Base-by-base conservation (phyloP, 1,140 invertebrate species). In the Myzus persicae region DNA sequence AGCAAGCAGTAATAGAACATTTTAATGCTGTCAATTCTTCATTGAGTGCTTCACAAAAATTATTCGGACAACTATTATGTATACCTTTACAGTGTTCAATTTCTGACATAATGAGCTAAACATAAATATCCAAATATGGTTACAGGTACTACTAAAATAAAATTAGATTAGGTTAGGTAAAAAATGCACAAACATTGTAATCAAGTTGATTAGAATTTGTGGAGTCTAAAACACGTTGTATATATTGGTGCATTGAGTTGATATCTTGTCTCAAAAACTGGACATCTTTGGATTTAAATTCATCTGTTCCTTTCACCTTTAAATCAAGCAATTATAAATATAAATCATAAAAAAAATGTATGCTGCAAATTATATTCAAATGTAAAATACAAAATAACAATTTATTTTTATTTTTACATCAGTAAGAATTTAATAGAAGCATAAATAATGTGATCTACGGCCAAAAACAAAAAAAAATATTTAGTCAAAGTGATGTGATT, bases 91-190 rank as follows among this genome's bases (percentile, higher is more conserved):
- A 92, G 18, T 92, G 7, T 40, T 81, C 76, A 51, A 92, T 92
- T 51, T 92, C 91, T 51, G 91, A 84, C 76, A 84, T 92, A 51
- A 92, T 51, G 24, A 92, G 22, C 91, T 92, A 84, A 48, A 92
- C 24, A 76, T 42, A 92, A 36, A 92, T 11, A 48, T 26, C 0
- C 46, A 40, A 82, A 46, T 38, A n/a, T 26, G 2, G 11, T 38
- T 92, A 54, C 9, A 89, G 24, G 2, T 51, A 89, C 2, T 38
- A 76, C 31, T n/a, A 46, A 92, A 92, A 48, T 36, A 84, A 26
- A 14, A 90, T 31, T 59, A 59, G 14, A 76, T n/a, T 76, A 76
- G 4, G 31, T n/a, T 76, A 18, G 1, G 1, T 38, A 59, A 90
- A 51, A 26, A 59, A 3, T 31, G 51, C 5, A 82, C 91, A 31